Conservation (phyloP, 2,113 vertebrate genomes). For the Halichoeres trimaculatus region DNA sequence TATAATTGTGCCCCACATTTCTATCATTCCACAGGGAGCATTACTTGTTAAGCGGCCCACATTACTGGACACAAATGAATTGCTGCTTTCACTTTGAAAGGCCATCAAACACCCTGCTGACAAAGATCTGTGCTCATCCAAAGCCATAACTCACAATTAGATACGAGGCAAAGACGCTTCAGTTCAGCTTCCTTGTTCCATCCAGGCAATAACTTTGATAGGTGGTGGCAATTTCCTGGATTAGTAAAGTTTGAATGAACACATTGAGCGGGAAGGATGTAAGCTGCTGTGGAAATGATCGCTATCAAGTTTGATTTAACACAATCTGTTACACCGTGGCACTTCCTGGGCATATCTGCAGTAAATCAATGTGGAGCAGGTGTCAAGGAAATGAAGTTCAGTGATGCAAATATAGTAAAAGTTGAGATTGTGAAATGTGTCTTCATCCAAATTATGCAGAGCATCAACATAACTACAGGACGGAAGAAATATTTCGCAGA, state of each 20-base stretch:
- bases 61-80: conserved; percentile 25
- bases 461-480: neutral
- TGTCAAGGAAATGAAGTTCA: conserved; percentile 5
- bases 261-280: conserved; percentile 21
- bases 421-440: conserved; percentile 1
- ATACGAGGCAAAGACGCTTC: conserved; percentile 47
- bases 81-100: conserved; percentile 46
- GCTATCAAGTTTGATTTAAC: conserved; percentile 42
- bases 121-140: conserved; percentile 57
- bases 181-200: conserved; percentile 62
- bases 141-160: conserved; percentile 45
- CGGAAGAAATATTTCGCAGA: neutral
- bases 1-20: neutral
- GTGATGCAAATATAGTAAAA: neutral
- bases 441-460: neutral
- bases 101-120: conserved; percentile 44
- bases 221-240: conserved; percentile 64
- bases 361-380: conserved; percentile 16
- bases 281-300: conserved; percentile 33
- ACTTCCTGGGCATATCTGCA: conserved; percentile 36
- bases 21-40: conserved; percentile 3
- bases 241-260: conserved; percentile 50
- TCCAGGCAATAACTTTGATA: conserved; percentile 64
- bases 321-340: conserved; percentile 8
- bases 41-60: conserved; percentile 6